Conservation (phyloP, 2,888 invertebrate genomes). For the Parochlus steinenii region DNA sequence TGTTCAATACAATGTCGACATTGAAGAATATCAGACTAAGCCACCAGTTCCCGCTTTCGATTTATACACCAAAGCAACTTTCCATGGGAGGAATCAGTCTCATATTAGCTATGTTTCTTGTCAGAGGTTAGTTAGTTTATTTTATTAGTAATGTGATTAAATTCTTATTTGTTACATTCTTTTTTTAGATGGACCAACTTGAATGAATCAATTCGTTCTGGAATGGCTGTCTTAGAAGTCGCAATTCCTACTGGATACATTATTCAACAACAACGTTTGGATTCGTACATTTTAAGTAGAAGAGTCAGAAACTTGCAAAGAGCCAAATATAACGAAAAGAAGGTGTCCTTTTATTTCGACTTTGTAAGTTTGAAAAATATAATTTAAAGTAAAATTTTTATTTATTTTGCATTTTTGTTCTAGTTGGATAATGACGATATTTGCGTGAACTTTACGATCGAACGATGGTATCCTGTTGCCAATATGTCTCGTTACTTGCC, state of each 20-base stretch:
- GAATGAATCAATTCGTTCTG: conserved; percentile 66
- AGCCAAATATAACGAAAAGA: conserved; percentile 63
- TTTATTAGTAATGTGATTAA: conserved; percentile 5
- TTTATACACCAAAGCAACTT: conserved; percentile 53
- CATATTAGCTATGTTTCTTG: conserved; percentile 76
- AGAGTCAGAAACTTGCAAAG: conserved; percentile 66
- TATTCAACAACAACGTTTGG: conserved; percentile 76
- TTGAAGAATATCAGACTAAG: conserved; percentile 62
- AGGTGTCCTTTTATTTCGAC: conserved; percentile 85
- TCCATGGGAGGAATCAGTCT: conserved; percentile 84
- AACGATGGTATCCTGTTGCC: conserved; percentile 91
- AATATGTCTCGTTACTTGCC: conserved; percentile 89
- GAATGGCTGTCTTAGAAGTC: conserved; percentile 75
- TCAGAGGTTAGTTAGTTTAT: conserved; percentile 45
- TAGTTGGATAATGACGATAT: conserved; percentile 70
- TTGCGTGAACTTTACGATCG: conserved; percentile 83
- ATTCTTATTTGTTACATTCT: conserved; percentile 1
- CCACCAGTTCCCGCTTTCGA: conserved; percentile 72
- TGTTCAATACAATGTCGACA: conserved; percentile 82
- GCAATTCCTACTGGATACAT: conserved; percentile 82
- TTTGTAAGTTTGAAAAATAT: conserved; percentile 45
- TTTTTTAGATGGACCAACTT: conserved; percentile 54
- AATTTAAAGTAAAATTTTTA: conserved; percentile 9
- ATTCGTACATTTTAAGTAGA: conserved; percentile 66
- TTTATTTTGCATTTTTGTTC: conserved; percentile 17